Percentiles rank a stretch among this genome's conserved stretches.
Evolutionary conservation across 2,113 vertebrate genomes (phyloP).

Genomic region (Protobothrops flavoviridis): DNA sequence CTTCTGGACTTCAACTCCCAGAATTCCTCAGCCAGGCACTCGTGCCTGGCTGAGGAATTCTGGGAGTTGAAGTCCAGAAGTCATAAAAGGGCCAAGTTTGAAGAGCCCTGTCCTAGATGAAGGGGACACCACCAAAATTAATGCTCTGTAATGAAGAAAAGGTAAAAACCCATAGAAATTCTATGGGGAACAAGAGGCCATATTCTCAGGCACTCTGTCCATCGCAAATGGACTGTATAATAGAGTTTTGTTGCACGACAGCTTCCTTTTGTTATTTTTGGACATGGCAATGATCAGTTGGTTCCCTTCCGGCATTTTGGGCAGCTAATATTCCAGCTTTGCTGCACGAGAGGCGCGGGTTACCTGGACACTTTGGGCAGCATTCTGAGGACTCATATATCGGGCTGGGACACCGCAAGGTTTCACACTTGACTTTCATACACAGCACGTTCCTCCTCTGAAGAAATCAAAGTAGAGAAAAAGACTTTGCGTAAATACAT

Average conservation of each 20-base stretch:
- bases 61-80: too few relatives aligned
- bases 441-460: constrained; percentile 81
- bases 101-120: neutral
- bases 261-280: constrained; percentile 48
- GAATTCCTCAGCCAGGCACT: too few relatives aligned
- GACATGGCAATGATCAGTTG: constrained; percentile 40
- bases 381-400: constrained; percentile 73
- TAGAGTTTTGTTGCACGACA: constrained; percentile 37
- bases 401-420: constrained; percentile 73
- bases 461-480: constrained; percentile 17
- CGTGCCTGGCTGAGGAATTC: too few relatives aligned
- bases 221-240: constrained; percentile 44
- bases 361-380: constrained; percentile 82
- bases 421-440: constrained; percentile 79
- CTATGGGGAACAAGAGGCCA: neutral
- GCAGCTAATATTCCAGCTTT: constrained; percentile 28
- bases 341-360: constrained; percentile 30
- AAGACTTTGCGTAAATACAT: neutral
- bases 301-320: neutral
- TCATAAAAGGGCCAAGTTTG: too few relatives aligned
- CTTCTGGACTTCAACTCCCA: too few relatives aligned
- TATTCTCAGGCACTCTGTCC: neutral
- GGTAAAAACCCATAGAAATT: neutral
- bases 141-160: neutral
- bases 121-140: neutral